Percentiles rank a stretch among this genome's conserved stretches.
phyloP scores from a whole-genome alignment of 2,888 invertebrate genomes.

The Punctoribates punctum region DNA sequence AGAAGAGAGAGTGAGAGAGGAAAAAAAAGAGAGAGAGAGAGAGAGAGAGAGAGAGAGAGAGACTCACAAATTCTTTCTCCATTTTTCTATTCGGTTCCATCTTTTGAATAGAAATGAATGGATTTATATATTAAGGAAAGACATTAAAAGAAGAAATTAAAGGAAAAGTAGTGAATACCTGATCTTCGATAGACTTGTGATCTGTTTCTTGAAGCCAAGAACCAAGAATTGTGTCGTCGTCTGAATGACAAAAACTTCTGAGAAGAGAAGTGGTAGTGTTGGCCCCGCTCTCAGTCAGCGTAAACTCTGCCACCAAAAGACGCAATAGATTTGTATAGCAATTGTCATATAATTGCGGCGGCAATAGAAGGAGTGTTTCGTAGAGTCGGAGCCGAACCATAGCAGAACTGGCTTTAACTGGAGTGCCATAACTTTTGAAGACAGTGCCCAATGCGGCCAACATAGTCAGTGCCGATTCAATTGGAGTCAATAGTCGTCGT shows the following conservation, averaged over 20 bases:
- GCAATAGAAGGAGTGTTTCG: slow-evolving; percentile 73
- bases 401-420: slow-evolving; percentile 88
- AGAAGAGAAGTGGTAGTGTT: slow-evolving; percentile 82
- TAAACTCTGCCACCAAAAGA: slow-evolving; percentile 89
- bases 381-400: slow-evolving; percentile 88
- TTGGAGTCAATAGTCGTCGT: slow-evolving; percentile 78
- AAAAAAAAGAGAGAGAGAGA: slow-evolving; percentile 17
- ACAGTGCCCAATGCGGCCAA: slow-evolving; percentile 80
- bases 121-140: slow-evolving; percentile 26
- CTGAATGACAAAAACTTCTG: slow-evolving; percentile 75
- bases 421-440: slow-evolving; percentile 81
- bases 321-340: slow-evolving; percentile 79
- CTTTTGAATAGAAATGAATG: slow-evolving; percentile 55
- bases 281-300: slow-evolving; percentile 85
- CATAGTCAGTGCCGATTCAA: slow-evolving; percentile 93
- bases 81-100: slow-evolving; percentile 78
- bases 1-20: too few species aligned
- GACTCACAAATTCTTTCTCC: slow-evolving; percentile 56
- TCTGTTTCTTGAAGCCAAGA: slow-evolving; percentile 95
- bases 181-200: slow-evolving; percentile 93
- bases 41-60: slow-evolving; percentile 10
- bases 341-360: slow-evolving; percentile 76
- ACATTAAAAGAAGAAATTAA: neutral
- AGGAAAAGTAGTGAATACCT: slow-evolving; percentile 61
- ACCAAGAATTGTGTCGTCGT: slow-evolving; percentile 85